Conservation (phyloP, 2,888 invertebrate species). For the Myopa testacea region DNA sequence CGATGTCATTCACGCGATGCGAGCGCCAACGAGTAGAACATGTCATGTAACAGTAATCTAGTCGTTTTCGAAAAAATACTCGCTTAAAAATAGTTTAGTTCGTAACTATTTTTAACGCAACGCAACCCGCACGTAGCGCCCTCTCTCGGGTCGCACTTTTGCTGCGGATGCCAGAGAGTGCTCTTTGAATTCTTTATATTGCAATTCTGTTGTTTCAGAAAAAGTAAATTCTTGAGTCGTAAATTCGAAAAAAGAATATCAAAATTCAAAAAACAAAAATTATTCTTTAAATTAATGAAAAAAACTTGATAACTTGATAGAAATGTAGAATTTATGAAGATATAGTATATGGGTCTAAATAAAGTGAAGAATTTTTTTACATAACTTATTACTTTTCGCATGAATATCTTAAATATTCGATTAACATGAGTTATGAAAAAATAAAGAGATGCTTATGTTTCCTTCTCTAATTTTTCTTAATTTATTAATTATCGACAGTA, state of each 20-base stretch:
- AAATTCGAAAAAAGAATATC: neutral
- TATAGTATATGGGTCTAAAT: too few relatives aligned
- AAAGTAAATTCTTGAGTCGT: neutral
- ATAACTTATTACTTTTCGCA: too few relatives aligned
- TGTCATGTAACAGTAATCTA: slow-evolving; percentile 54
- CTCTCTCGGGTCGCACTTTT: neutral
- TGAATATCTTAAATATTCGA: too few relatives aligned
- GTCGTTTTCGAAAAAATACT: slow-evolving; percentile 53
- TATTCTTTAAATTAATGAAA: too few relatives aligned
- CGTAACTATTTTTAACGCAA: neutral
- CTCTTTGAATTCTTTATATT: neutral
- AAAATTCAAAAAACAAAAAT: too few relatives aligned
- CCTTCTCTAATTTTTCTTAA: too few relatives aligned
- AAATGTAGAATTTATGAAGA: too few relatives aligned
- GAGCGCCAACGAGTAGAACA: slow-evolving; percentile 7
- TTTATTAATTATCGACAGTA: too few relatives aligned
- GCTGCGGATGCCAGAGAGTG: neutral
- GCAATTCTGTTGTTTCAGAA: neutral
- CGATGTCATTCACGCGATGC: slow-evolving; percentile 51
- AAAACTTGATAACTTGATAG: too few relatives aligned
- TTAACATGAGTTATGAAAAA: too few relatives aligned
- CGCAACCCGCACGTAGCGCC: neutral
- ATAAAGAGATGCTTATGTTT: too few relatives aligned
- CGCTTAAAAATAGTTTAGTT: slow-evolving; percentile 27
- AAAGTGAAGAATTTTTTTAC: too few relatives aligned